A percentile compares a stretch with the other conserved stretches of the same genome.
These are phyloP conservation scores for Julus scanicus DNA, from an alignment of 2,888 invertebrate species.

Conservation along the genomic window DNA sequence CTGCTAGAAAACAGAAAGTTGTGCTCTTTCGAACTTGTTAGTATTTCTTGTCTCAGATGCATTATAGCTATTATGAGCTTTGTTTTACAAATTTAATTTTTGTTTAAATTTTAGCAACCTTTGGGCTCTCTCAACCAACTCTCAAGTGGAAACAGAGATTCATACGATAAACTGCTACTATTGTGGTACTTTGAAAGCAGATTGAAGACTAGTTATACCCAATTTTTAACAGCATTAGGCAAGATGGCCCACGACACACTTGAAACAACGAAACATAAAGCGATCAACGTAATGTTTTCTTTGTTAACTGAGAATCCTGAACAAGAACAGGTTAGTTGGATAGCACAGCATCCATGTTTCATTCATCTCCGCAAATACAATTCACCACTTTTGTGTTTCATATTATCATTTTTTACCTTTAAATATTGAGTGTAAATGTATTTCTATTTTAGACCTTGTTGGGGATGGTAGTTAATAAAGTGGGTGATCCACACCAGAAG, in stretches of 20 bases:
- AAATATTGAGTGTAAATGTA: not conserved
- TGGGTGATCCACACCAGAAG: slow-evolving; percentile 91
- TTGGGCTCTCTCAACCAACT: slow-evolving; percentile 65
- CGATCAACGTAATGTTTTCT: slow-evolving; percentile 78
- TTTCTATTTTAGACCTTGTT: slow-evolving; percentile 74
- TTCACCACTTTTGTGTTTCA: too few species aligned
- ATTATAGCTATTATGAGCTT: too few species aligned
- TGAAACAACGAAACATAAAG: slow-evolving; percentile 82
- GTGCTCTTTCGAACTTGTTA: slow-evolving; percentile 65
- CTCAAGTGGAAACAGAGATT: slow-evolving; percentile 73
- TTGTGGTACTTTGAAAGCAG: slow-evolving; percentile 92
- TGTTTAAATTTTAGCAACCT: slow-evolving; percentile 64
- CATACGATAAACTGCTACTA: slow-evolving; percentile 75
- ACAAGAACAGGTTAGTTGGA: slow-evolving; percentile 77
- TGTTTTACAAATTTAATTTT: not conserved
- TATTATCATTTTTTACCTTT: not conserved
- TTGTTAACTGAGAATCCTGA: slow-evolving; percentile 83
- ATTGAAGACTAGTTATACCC: slow-evolving; percentile 79
- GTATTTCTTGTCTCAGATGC: slow-evolving; percentile 47
- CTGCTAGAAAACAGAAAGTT: slow-evolving; percentile 66
- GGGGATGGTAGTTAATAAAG: slow-evolving; percentile 87
- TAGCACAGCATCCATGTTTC: too few species aligned
- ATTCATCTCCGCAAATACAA: too few species aligned
- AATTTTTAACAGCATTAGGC: slow-evolving; percentile 77
- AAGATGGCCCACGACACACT: slow-evolving; percentile 81